phyloP scores from a whole-genome alignment of 2,113 vertebrate genomes.

The Sylvia atricapilla region DNA sequence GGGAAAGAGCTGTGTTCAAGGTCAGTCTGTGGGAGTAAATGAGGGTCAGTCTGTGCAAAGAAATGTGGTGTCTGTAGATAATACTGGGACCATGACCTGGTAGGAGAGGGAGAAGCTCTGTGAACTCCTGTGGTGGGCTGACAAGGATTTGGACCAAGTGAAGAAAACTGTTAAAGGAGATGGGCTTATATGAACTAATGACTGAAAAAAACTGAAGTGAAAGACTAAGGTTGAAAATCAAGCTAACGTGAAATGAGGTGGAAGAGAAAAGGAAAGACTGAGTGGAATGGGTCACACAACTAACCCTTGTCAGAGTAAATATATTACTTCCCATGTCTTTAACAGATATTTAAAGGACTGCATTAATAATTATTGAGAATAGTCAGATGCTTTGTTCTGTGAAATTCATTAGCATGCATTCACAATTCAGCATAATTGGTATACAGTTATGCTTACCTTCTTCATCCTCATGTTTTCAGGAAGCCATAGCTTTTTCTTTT shows the following conservation, averaged over 20 bases:
- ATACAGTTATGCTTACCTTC: background rate
- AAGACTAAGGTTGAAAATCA: background rate
- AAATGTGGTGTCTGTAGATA: background rate
- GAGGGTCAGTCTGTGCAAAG: background rate
- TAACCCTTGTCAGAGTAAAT: background rate
- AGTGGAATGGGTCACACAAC: background rate
- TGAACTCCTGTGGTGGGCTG: background rate
- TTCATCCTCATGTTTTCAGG: background rate
- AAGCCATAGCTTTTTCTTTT: background rate
- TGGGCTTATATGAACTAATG: background rate
- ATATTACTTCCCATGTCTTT: background rate
- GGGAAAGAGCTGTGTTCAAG: background rate
- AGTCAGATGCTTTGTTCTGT: background rate
- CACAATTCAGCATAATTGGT: background rate
- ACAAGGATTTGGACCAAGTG: background rate
- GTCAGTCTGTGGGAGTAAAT: background rate
- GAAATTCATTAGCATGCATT: background rate
- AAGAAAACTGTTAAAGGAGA: background rate
- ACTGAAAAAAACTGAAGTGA: background rate
- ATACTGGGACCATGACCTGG: background rate
- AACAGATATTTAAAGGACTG: background rate
- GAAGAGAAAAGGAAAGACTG: background rate
- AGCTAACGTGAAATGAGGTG: rapidly evolving
- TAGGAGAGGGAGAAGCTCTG: background rate
- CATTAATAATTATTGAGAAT: background rate